A percentile compares a stretch with the other conserved stretches of the same genome.
Evolutionary conservation across 92 coral and sea anemone species (phyloP).

Genomic region (Siderastrea siderea): DNA sequence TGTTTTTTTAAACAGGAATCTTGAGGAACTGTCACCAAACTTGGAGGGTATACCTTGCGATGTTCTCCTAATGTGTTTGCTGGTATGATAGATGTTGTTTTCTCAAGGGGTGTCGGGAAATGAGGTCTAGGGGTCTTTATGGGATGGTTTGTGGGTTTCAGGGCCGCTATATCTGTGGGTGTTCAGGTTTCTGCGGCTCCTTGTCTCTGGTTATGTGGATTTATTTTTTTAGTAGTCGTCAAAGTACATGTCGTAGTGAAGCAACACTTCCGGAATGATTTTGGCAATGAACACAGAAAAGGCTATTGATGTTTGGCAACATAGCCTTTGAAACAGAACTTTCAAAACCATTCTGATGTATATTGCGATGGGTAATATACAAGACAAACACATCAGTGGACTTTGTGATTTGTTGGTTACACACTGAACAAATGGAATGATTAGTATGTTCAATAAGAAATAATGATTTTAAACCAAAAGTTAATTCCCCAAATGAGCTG

Average conservation of each 20-base stretch:
- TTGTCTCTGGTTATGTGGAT: too few species aligned
- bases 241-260: conserved; percentile 48
- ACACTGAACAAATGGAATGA: conserved; percentile 38
- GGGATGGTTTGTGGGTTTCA: too few species aligned
- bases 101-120: background rate
- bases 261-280: conserved; percentile 52
- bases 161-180: too few species aligned
- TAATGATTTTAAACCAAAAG: conserved; percentile 46
- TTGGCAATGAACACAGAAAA: conserved; percentile 53
- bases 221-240: too few species aligned
- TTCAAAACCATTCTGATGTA: conserved; percentile 22
- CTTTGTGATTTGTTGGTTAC: conserved; percentile 47
- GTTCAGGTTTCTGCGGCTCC: too few species aligned
- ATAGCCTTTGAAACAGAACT: conserved; percentile 51
- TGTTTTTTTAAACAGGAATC: background rate
- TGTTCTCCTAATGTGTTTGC: background rate
- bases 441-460: conserved; percentile 52
- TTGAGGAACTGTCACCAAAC: background rate
- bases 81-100: background rate
- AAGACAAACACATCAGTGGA: conserved; percentile 38
- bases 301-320: conserved; percentile 41
- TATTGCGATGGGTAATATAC: conserved; percentile 43
- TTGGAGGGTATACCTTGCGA: background rate
- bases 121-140: too few species aligned
- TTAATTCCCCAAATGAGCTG: conserved; percentile 36